Evolutionary conservation across 2,888 invertebrate genomes (phyloP), one percentile per base, ranked within the genome.

Genomic region (Epirrhoe tristata): DNA sequence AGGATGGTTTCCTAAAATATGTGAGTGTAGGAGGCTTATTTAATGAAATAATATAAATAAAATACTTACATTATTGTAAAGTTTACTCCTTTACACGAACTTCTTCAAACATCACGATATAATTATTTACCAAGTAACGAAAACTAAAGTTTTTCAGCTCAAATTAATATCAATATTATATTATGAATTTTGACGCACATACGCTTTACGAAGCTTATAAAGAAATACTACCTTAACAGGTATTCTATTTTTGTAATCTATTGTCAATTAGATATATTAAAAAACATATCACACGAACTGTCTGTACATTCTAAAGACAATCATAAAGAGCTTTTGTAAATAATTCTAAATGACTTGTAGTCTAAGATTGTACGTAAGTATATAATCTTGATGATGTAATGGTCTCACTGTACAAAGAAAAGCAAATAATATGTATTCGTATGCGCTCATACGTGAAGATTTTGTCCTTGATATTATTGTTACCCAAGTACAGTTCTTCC

Each of bases 261-360:
- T 77, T 79, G 78, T 86, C 86, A 87, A 87, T 86, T 87, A 85
- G 78, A 66, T 81, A 77, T 55, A 67, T 72, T 62, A 71, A 75
- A 73, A 69, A 76, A 87, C 86, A 87, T 87, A 87, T 87, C 88
- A 87, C 73, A 74, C 66, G 61, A 72, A 71, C 69, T 71, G 71
- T 71, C 58, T 71, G 64, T 72, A 63, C 43, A 56, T 63, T 58
- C 52, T 65, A 52, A 69, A 65, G 56, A 57, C 61, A 48, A 63
- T 62, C 58, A 53, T 54, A 52, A 67, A 73, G 81, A 81, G 83
- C 82, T 82, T 81, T 74, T 79, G 81, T 81, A 79, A 73, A 81
- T 81, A 79, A 60, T 71, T 76, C 74, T 72, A 62, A 72, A 69
- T 16, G 48, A 48, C 36, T 52, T 52, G 10, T 43, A 59, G 50